A percentile compares a stretch with the other conserved stretches of the same genome.
Conservation (phyloP, 2,888 invertebrate genomes). For the Mesorhabditis spiculigera region DNA sequence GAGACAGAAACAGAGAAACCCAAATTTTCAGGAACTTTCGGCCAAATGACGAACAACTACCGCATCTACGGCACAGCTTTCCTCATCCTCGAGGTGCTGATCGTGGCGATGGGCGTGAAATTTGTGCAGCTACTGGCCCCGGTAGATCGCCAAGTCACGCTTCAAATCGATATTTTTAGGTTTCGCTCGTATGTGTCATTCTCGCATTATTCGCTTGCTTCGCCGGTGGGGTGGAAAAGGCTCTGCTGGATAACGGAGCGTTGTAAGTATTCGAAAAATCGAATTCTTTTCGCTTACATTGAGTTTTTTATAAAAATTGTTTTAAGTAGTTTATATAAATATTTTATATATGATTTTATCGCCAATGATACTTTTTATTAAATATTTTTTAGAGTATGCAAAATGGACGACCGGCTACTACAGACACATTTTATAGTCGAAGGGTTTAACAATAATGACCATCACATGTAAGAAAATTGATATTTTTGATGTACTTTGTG, state of each 20-base stretch:
- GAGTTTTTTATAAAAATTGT: too few relatives aligned
- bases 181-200: slow-evolving; percentile 92
- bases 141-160: too few relatives aligned
- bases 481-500: not conserved
- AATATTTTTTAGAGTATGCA: slow-evolving; percentile 78
- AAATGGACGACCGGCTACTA: slow-evolving; percentile 82
- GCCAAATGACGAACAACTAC: slow-evolving; percentile 88
- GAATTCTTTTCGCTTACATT: not conserved
- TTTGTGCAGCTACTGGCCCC: slow-evolving; percentile 99
- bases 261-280: slow-evolving; percentile 66
- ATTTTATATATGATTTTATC: slow-evolving; percentile 3
- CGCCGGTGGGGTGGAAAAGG: slow-evolving; percentile 78
- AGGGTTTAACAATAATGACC: too few relatives aligned
- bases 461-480: too few relatives aligned
- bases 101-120: slow-evolving; percentile 85
- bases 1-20: not conserved
- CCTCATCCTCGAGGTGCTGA: slow-evolving; percentile 80
- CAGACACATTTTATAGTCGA: slow-evolving; percentile 33
- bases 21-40: slow-evolving; percentile 26
- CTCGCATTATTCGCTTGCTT: slow-evolving; percentile 91
- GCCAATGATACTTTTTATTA: too few relatives aligned
- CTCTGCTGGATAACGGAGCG: slow-evolving; percentile 80
- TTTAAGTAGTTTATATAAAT: too few relatives aligned
- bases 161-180: too few relatives aligned
- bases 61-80: slow-evolving; percentile 89